These are phyloP conservation scores for Aspiorhynchus laticeps DNA, from an alignment of 2,113 vertebrate genomes.

Conservation along the genomic window DNA sequence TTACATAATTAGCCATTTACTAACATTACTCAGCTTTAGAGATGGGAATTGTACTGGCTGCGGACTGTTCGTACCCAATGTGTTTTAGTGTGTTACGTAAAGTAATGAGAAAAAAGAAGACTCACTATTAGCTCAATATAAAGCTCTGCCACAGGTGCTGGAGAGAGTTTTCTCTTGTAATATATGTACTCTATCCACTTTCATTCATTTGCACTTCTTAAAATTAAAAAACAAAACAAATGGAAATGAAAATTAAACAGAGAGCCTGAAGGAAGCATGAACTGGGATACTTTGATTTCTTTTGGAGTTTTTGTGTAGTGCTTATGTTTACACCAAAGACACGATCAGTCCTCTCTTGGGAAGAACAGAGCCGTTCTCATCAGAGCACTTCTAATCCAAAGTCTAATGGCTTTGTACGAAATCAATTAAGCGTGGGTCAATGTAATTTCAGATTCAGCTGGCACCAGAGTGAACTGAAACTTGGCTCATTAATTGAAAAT, in stretches of 20 bases:
- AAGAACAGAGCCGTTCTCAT: background rate
- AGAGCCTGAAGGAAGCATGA: background rate
- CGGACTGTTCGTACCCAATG: background rate
- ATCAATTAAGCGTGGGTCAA: conserved; percentile 47
- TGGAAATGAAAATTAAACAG: background rate
- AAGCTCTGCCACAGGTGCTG: background rate
- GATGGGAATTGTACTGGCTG: background rate
- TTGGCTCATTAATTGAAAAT: conserved; percentile 41
- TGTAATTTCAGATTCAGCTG: conserved; percentile 41
- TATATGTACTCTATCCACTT: background rate
- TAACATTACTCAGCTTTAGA: conserved; percentile 12
- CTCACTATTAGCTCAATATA: background rate
- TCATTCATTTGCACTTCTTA: background rate
- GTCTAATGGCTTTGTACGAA: conserved; percentile 41
- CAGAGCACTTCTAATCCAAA: conserved; percentile 40
- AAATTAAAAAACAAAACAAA: background rate
- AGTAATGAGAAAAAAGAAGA: background rate
- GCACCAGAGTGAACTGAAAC: conserved; percentile 34
- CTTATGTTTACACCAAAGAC: conserved; percentile 25
- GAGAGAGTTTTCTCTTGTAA: background rate
- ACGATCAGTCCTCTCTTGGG: conserved; percentile 6
- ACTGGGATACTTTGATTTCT: conserved; percentile 17
- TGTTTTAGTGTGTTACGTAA: background rate
- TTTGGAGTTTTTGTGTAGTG: background rate
- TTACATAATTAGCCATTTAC: conserved; percentile 7